Evolutionary conservation across 2,797 vertebrate genomes (phyloP), one percentile per base, ranked within the genome.

Genomic region (Crax fasciolata): DNA sequence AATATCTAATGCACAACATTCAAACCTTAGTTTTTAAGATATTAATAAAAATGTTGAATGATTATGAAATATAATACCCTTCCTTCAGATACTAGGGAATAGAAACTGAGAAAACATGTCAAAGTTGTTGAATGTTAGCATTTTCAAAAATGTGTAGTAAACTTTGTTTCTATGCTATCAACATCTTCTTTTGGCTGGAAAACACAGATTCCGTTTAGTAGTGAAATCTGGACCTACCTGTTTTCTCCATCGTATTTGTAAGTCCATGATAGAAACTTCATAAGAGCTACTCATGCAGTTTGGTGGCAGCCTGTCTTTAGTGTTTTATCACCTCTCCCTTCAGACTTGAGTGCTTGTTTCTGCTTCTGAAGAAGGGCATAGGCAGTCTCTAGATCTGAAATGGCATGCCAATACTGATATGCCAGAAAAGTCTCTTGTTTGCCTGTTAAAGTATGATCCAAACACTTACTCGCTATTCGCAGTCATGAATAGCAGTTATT

Each of bases 361-460:
- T 24, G 23, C 11, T 57, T 67, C 21, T 46, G 19, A 30, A 25
- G 13, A 4, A 8, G 46, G 25, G 9, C n/a, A 6, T 46, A 11
- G 63, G 27, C 3, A 15, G 21, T 63, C 41, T 32, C 48, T 28
- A 12, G 19, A 11, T 55, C 48, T 71, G 41, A 85, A 89, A 51
- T 1, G 0, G 6, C 0, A 0, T 41, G 28, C 23, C 59, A 17
- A 46, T 81, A 35, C 23, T 74, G 39, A 23, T 48, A 10, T 52
- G 19, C 32, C 43, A 23, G 18, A 49, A 16, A 32, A 41, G 12
- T 41, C 13, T 46, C 46, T 59, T 52, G 23, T 46, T 83, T 71
- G 63, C 6, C 1, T 23, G 13, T 72, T 57, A 61, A 52, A 32
- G 28, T 80, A 44, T 71, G 27, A 80, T 63, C 35, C 13, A 80